A percentile compares a stretch with the other conserved stretches of the same genome.
Evolutionary conservation across 2,888 invertebrate genomes (phyloP).

Genomic region (Himalopsyche kuldschensis): DNA sequence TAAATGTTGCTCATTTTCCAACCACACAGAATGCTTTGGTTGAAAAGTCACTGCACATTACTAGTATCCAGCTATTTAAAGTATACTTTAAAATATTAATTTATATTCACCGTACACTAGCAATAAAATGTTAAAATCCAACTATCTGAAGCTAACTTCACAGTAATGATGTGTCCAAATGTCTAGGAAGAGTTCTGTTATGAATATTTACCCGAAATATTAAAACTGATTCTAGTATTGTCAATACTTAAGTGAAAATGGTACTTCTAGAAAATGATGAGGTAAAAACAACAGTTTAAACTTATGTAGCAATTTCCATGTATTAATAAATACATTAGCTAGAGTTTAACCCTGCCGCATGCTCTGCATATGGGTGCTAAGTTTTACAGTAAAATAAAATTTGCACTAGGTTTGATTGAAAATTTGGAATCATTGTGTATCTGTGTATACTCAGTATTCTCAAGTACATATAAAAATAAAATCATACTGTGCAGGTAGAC

Average conservation of each 20-base stretch:
- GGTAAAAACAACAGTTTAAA: conserved; percentile 53
- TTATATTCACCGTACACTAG: background rate
- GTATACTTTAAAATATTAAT: too few relatives aligned
- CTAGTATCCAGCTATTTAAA: too few relatives aligned
- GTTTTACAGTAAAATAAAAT: background rate
- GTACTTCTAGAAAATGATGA: conserved; percentile 69
- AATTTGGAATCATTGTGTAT: too few relatives aligned
- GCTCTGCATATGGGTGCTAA: background rate
- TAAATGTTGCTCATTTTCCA: too few relatives aligned
- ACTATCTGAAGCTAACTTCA: background rate
- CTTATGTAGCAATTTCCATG: background rate
- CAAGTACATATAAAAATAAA: too few relatives aligned
- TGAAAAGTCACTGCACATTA: too few relatives aligned
- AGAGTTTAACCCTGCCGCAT: conserved; percentile 9
- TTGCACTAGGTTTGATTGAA: too few relatives aligned
- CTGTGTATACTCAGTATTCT: too few relatives aligned
- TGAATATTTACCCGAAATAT: background rate
- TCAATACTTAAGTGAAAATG: conserved; percentile 51
- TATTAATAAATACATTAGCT: conserved; percentile 5
- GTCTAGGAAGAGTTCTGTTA: background rate
- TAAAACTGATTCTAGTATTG: background rate
- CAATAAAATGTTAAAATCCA: background rate
- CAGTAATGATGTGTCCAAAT: background rate
- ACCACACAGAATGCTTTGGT: too few relatives aligned
- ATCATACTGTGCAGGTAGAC: too few relatives aligned